Base-by-base conservation (phyloP, 2,113 vertebrate genomes). In the Apteryx mantelli region DNA sequence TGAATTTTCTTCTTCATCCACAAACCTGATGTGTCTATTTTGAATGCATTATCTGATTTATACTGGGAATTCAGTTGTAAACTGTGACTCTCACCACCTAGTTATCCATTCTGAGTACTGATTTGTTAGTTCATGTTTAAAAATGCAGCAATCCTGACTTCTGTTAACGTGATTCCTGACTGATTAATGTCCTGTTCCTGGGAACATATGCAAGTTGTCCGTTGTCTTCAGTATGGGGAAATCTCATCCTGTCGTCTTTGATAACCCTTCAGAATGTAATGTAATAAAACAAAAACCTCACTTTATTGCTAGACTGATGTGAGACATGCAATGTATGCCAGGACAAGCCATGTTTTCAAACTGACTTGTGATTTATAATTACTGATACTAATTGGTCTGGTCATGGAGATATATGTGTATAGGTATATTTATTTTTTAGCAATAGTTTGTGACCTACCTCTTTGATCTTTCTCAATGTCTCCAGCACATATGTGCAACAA, bases 401-500 rank as follows among this genome's bases (percentile, higher is more conserved):
- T 77, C 82, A 24, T 76, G 83, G 76, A 44, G 93, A 52, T 68
- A 42, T n/a, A 76, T 34, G n/a, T 3, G 56, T 82, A 22, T 48
- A 22, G 42, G 70, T 52, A 65, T 95, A 42, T 91, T 88, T 94
- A 5, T 34, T 89, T 82, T 70, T 84, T 78, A 50, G 56, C 75
- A 86, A 20, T 70, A 69, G 70, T 95, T 93, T 60, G 82, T 78
- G 94, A 88, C 93, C 91, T 91, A 1, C 96, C 92, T 95, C 97
- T 97, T 97, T 97, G 97, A 97, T 97, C 97, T 97, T 93, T 95
- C 36, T 38, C 36, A 38, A 38, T 38, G 36, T 38, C 36, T 38
- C 36, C 36, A 38, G 86, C 94, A 93, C 95, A 96, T 96, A 94
- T 96, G 96, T 90, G 90, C 95, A 75, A 63, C 95, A 92, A 97